A percentile compares a stretch with the other conserved stretches of the same genome.
Evolutionary conservation across 1,140 invertebrate genomes (phyloP).

Genomic region (Caenorhabditis tropicalis): DNA sequence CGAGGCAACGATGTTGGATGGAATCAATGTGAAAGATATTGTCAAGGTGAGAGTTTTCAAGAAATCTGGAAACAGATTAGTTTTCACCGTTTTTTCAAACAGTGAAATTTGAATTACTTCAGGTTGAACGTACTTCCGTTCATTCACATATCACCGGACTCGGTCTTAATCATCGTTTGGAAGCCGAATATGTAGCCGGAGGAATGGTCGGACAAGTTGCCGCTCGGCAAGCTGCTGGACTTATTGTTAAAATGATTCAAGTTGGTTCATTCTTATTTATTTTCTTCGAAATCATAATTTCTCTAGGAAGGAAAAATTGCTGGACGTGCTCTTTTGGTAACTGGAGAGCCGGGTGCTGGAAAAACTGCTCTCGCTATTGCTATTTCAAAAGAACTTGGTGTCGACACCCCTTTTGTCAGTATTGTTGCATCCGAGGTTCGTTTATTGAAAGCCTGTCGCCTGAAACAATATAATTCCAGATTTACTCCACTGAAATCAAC

Average conservation of each 20-base stretch:
- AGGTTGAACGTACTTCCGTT: conserved; percentile 77
- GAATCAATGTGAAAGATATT: conserved; percentile 21
- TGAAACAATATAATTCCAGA: conserved; percentile 72
- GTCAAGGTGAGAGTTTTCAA: neutral
- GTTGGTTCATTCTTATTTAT: conserved; percentile 62
- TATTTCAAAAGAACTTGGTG: conserved; percentile 89
- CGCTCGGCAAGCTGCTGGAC: conserved; percentile 88
- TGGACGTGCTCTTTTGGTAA: conserved; percentile 90
- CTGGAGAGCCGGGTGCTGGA: conserved; percentile 94
- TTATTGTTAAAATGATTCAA: conserved; percentile 95
- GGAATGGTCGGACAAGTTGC: conserved; percentile 96
- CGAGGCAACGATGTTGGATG: neutral
- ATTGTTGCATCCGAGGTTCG: conserved; percentile 89
- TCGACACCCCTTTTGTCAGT: conserved; percentile 94
- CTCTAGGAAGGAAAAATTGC: conserved; percentile 90
- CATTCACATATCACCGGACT: conserved; percentile 98
- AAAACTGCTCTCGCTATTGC: conserved; percentile 76
- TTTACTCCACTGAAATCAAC: conserved; percentile 97
- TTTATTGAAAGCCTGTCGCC: neutral
- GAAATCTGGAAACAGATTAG: too few relatives aligned
- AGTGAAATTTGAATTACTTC: neutral
- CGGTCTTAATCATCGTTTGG: conserved; percentile 90
- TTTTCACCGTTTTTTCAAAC: too few relatives aligned
- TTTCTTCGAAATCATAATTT: neutral
- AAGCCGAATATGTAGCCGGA: conserved; percentile 87